Conservation (phyloP, 2,797 vertebrate genomes). For the Clarias pachynema region DNA sequence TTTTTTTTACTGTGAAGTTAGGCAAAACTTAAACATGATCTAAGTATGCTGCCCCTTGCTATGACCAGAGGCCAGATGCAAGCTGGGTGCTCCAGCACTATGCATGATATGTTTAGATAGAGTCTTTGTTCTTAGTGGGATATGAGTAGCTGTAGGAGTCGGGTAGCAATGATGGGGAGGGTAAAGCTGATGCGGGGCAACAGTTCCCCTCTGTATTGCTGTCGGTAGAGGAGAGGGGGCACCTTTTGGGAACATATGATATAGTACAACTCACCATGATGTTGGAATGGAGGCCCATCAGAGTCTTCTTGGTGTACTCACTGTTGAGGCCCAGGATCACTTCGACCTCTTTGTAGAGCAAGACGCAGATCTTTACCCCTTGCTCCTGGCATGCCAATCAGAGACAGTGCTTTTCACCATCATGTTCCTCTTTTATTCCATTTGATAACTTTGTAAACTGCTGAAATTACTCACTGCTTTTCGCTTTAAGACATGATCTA, state of each 20-base stretch:
- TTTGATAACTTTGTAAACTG: background rate
- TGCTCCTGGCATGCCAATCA: conserved; percentile 51
- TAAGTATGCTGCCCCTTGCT: conserved; percentile 55
- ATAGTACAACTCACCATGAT: conserved; percentile 61
- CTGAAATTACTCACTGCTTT: conserved; percentile 60
- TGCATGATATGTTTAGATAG: conserved; percentile 75
- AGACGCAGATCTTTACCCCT: conserved; percentile 62
- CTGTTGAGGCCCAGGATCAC: conserved; percentile 64
- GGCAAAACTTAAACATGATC: conserved; percentile 64
- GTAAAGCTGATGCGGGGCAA: conserved; percentile 66
- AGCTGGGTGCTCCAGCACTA: conserved; percentile 64
- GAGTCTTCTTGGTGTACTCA: conserved; percentile 64
- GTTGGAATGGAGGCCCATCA: conserved; percentile 61
- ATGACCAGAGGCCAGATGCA: conserved; percentile 55
- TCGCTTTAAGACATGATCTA: conserved; percentile 61
- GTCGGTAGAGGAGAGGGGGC: conserved; percentile 29
- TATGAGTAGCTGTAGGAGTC: conserved; percentile 20
- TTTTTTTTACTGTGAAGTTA: conserved; percentile 55
- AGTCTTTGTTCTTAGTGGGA: conserved; percentile 63
- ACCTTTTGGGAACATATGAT: conserved; percentile 43
- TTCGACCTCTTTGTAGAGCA: conserved; percentile 65
- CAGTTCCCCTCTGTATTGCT: conserved; percentile 60
- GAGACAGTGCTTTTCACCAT: background rate
- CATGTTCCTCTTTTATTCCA: background rate
- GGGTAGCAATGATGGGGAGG: conserved; percentile 70